A percentile compares a stretch with the other conserved stretches of the same genome.
Conservation (phyloP, 2,888 invertebrate genomes). For the Enchytraeus crypticus region DNA sequence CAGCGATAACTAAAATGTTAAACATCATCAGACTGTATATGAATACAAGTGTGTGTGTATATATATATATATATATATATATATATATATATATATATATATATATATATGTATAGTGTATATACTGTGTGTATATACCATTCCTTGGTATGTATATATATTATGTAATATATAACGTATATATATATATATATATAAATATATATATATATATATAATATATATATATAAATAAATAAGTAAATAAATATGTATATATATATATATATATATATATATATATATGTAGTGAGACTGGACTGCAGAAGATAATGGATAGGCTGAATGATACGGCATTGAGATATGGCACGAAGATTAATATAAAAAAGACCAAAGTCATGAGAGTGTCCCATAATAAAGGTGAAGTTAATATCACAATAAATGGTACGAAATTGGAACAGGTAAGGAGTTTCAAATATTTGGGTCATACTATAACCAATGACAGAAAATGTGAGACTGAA, state of each 20-base stretch:
- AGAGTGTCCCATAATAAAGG: no score
- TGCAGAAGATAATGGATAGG: no score
- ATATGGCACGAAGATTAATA: no score
- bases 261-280: background rate
- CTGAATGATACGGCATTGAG: no score
- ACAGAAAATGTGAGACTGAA: no score
- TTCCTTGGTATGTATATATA: background rate
- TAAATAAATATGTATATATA: no score
- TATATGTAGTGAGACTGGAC: no score
- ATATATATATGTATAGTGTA: background rate
- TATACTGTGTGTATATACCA: background rate
- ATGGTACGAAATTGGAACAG: no score
- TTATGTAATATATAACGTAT: background rate
- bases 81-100: slow-evolving; percentile 1
- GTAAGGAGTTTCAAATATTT: no score
- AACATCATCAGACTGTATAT: background rate
- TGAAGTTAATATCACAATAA: no score
- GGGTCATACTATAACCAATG: no score
- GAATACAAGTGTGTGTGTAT: background rate
- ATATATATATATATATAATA: background rate
- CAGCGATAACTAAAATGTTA: background rate
- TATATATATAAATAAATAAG: background rate
- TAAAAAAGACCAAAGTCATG: no score
- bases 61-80: slow-evolving; percentile 1
- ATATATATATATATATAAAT: background rate